Evolutionary conservation across 2,113 vertebrate species (phyloP).

Genomic region (Coturnix japonica): DNA sequence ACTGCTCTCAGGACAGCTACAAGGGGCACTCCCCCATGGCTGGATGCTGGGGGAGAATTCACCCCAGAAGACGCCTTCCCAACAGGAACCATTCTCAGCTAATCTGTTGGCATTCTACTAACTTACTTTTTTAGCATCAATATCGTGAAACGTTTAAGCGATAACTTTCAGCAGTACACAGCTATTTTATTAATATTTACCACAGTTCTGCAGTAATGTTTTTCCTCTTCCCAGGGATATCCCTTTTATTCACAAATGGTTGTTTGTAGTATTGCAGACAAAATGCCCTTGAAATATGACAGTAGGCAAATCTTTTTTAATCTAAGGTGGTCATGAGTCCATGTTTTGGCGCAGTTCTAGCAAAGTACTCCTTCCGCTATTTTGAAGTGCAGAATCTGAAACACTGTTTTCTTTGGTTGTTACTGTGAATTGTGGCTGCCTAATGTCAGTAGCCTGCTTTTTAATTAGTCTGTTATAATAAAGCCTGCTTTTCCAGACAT

Average conservation of each 20-base stretch:
- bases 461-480: slow-evolving; percentile 8
- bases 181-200: neutral
- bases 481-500: neutral
- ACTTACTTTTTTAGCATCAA: neutral
- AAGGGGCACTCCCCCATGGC: neutral
- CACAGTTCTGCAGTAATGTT: neutral
- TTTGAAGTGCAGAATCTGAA: neutral
- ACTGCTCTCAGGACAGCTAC: neutral
- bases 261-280: neutral
- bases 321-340: neutral
- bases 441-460: neutral
- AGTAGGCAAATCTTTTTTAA: neutral
- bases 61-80: neutral
- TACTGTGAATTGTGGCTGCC: neutral
- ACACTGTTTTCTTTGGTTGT: neutral
- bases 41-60: accelerated
- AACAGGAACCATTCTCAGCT: neutral
- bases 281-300: neutral
- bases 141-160: neutral
- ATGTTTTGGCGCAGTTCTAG: neutral
- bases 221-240: neutral
- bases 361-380: neutral
- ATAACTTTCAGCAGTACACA: neutral
- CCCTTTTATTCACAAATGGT: neutral
- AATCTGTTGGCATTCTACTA: neutral